A percentile compares a stretch with the other conserved stretches of the same genome.
Conservation (phyloP, 2,888 invertebrate species). For the Hirudinaria manillensis region DNA sequence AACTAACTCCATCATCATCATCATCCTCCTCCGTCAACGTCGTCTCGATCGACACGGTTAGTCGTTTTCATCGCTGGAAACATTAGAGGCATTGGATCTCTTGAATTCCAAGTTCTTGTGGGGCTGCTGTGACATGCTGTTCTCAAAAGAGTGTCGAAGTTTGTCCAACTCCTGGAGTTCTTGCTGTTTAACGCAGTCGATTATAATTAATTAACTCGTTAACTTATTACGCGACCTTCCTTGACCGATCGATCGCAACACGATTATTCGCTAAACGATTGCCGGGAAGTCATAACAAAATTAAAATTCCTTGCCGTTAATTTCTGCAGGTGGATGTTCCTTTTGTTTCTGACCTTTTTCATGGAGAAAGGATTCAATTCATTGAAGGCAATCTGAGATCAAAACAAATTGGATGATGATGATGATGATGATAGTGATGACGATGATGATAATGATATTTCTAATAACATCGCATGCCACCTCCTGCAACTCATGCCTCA, state of each 20-base stretch:
- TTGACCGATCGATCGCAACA: background rate
- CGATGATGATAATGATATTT: slow-evolving; percentile 24
- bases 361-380: slow-evolving; percentile 52
- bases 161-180: slow-evolving; percentile 35
- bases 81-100: background rate
- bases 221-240: background rate
- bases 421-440: background rate
- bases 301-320: slow-evolving; percentile 45
- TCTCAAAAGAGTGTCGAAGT: slow-evolving; percentile 30
- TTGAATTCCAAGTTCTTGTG: background rate
- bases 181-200: slow-evolving; percentile 25
- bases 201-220: too few species aligned
- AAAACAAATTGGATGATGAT: background rate
- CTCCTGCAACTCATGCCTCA: too few species aligned
- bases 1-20: too few species aligned
- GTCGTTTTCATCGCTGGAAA: too few species aligned
- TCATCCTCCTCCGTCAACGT: too few species aligned
- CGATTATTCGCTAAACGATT: too few species aligned
- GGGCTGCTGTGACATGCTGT: slow-evolving; percentile 4
- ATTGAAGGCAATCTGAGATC: slow-evolving; percentile 49
- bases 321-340: slow-evolving; percentile 47
- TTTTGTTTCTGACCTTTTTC: slow-evolving; percentile 44
- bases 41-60: too few species aligned
- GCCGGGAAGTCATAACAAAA: too few species aligned
- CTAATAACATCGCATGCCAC: too few species aligned